Conservation (phyloP, 1,140 invertebrate genomes). For the Brachionus manjavacas region DNA sequence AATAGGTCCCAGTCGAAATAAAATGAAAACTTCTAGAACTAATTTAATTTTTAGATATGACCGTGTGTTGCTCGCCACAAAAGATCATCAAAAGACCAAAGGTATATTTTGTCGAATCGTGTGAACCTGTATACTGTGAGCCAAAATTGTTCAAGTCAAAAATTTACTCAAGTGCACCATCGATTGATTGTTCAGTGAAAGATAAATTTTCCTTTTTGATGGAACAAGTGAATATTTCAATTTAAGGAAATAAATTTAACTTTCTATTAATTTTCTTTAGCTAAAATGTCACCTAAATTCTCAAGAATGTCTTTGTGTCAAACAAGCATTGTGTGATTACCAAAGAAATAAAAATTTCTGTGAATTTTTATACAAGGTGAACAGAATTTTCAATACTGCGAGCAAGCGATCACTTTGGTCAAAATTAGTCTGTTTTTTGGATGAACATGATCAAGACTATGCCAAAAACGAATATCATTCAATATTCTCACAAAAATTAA, state of each 20-base stretch:
- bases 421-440: neutral
- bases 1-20: neutral
- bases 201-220: neutral
- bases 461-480: neutral
- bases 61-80: neutral
- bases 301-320: neutral
- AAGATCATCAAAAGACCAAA: neutral
- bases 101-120: neutral
- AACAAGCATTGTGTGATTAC: neutral
- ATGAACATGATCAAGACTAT: neutral
- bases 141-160: neutral
- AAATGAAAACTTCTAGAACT: neutral
- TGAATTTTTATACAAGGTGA: neutral
- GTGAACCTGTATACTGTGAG: neutral
- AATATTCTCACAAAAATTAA: neutral
- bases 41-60: neutral
- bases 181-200: neutral
- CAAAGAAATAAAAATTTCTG: neutral
- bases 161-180: constrained; percentile 6
- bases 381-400: neutral
- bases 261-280: neutral
- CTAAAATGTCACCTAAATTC: neutral
- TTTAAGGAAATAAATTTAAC: neutral
- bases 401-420: neutral
- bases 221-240: neutral